Base-by-base conservation (phyloP, 2,797 vertebrate genomes). In the Sebastes cheni region DNA sequence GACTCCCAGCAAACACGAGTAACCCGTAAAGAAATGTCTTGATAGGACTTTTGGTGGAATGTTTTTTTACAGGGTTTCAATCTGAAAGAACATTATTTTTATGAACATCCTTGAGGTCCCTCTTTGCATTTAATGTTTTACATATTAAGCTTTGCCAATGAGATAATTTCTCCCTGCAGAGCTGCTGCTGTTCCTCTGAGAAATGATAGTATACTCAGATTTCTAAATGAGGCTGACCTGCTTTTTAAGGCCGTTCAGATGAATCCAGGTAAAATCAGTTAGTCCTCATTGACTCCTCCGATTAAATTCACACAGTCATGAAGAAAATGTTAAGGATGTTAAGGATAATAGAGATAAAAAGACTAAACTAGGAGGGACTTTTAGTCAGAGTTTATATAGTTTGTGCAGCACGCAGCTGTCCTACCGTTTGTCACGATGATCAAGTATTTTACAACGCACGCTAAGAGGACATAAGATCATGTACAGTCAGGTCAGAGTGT, bases 301-400 rank as follows among this genome's bases (percentile, higher is more conserved):
- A 79, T 81, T 69, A 65, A 69, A 77, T 72, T 20, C 29, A 52
- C 8, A 56, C 42, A 46, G 42, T 46, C 42, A 46, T 13, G 20
- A 27, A 30, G 14, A 18, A 20, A 29, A 46, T 32, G 11, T 69
- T 39, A 4, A 39, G n/a, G 32, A 32, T 23, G 36, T 39, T 39
- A 46, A 46, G 16, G 42, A 18, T 16, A 46, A 46, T 46, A 46
- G 14, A 46, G 42, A 2, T 46, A 18, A 46, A 42, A 42, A 39
- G 36, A 39, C 36, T 39, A 2, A 42, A 42, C 13, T 3, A 42
- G 14, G 14, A 13, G 12, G 36, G 12, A 0, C 36, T 5, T 39
- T 39, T 13, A 39, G 36, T 39, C 36, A 13, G 36, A 16, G 14
- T 42, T 16, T 42, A 42, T 42, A 42, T 3, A 11, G 54, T 32